These are phyloP conservation scores for Orchesella flavescens DNA, from an alignment of 2,888 invertebrate genomes.

Conservation along the genomic window DNA sequence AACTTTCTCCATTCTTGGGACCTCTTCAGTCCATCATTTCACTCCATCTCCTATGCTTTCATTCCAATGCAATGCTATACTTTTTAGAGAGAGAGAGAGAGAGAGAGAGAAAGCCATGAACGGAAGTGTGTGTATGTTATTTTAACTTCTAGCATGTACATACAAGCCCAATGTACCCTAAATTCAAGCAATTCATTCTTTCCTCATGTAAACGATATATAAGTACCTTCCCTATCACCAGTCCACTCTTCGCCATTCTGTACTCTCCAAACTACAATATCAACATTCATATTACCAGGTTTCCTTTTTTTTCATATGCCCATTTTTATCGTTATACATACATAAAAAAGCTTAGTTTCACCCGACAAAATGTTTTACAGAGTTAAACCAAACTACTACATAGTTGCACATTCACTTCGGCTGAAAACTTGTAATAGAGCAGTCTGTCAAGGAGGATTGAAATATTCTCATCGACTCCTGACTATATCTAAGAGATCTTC, in stretches of 20 bases:
- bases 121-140: constrained; percentile 16
- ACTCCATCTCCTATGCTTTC: constrained; percentile 68
- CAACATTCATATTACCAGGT: constrained; percentile 46
- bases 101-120: constrained; percentile 18
- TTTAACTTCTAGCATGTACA: constrained; percentile 22
- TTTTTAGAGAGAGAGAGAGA: constrained; percentile 5
- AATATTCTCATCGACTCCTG: constrained; percentile 52
- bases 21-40: constrained; percentile 72
- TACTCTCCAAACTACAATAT: constrained; percentile 11
- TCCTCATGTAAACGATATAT: constrained; percentile 53
- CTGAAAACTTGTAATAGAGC: constrained; percentile 2
- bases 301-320: constrained; percentile 28
- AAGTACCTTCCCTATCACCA: constrained; percentile 56
- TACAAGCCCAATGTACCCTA: not conserved
- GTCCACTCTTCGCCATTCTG: constrained; percentile 50
- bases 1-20: constrained; percentile 72
- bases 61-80: constrained; percentile 36
- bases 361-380: not conserved
- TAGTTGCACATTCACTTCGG: not conserved
- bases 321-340: constrained; percentile 30
- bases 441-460: constrained; percentile 33
- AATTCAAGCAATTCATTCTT: constrained; percentile 9
- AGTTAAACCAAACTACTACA: not conserved
- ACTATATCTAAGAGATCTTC: constrained; percentile 53
- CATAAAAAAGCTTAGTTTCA: not conserved